Evolutionary conservation across 2,113 vertebrate species (phyloP).

Genomic region (Neopipo cinnamomea): DNA sequence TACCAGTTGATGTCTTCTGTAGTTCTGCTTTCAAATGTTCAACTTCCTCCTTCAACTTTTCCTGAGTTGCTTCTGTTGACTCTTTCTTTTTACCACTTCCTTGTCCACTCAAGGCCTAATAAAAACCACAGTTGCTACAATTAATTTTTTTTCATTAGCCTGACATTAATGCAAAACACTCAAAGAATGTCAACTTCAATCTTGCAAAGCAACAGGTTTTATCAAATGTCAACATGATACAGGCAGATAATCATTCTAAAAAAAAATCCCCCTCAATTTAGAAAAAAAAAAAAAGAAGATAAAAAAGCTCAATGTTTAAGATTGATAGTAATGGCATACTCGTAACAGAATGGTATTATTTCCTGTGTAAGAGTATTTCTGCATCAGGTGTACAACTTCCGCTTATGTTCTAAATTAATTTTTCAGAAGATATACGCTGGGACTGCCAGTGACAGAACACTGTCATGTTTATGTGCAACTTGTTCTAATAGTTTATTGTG

Average conservation of each 20-base stretch:
- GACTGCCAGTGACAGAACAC: neutral
- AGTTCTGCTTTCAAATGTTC: slow-evolving; percentile 79
- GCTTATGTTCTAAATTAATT: neutral
- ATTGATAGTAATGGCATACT: neutral
- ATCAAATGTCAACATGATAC: neutral
- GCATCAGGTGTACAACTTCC: neutral
- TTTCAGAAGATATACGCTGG: neutral
- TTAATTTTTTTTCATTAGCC: neutral
- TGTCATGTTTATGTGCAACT: neutral
- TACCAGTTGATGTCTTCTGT: slow-evolving; percentile 81
- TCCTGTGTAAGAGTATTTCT: neutral
- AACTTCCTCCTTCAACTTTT: slow-evolving; percentile 76
- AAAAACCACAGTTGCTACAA: slow-evolving; percentile 4
- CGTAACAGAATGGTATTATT: neutral
- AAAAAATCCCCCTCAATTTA: neutral
- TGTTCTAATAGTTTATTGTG: neutral
- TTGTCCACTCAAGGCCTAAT: slow-evolving; percentile 76
- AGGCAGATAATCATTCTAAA: neutral
- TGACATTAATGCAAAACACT: neutral
- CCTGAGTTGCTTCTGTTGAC: slow-evolving; percentile 61
- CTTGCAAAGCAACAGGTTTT: neutral
- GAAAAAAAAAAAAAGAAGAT: neutral
- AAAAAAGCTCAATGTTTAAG: neutral
- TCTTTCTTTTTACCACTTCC: slow-evolving; percentile 57
- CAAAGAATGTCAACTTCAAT: neutral